Percentiles rank a stretch among this genome's conserved stretches.
Evolutionary conservation across 2,797 vertebrate genomes (phyloP).

Genomic region (Ctenopoma multispine): DNA sequence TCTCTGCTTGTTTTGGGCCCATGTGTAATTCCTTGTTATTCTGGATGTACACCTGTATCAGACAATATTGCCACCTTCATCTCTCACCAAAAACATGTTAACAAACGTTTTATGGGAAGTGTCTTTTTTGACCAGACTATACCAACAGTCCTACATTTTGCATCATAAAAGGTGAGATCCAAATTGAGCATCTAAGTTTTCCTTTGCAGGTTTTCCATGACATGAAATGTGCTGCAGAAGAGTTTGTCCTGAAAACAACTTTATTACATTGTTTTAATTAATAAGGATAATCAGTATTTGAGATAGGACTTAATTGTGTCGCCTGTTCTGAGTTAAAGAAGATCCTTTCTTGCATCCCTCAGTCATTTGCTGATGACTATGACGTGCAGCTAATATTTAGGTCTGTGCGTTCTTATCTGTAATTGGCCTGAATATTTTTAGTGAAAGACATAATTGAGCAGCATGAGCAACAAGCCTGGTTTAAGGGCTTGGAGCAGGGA

Average conservation of each 20-base stretch:
- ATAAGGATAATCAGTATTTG: conserved; percentile 29
- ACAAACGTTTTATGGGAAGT: neutral
- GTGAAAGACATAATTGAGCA: conserved; percentile 49
- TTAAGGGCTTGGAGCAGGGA: conserved; percentile 19
- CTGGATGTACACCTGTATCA: neutral
- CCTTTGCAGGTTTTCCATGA: neutral
- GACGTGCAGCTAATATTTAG: conserved; percentile 42
- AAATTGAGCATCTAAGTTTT: neutral
- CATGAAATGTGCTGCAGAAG: conserved; percentile 1
- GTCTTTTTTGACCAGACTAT: neutral
- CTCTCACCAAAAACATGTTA: neutral
- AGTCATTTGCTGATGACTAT: conserved; percentile 19
- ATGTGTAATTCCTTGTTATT: neutral
- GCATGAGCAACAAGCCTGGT: conserved; percentile 10
- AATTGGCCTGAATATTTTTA: conserved; percentile 53
- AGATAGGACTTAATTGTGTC: conserved; percentile 23
- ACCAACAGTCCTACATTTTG: neutral
- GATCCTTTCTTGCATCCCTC: conserved; percentile 1
- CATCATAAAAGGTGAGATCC: neutral
- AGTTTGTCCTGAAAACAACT: conserved; percentile 41
- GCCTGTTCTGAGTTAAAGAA: conserved; percentile 14
- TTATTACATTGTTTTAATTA: conserved; percentile 47
- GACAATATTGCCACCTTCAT: neutral
- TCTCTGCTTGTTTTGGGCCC: neutral
- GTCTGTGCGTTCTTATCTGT: conserved; percentile 49